phyloP scores from a whole-genome alignment of 2,113 vertebrate genomes.

The Eulemur rufifrons region DNA sequence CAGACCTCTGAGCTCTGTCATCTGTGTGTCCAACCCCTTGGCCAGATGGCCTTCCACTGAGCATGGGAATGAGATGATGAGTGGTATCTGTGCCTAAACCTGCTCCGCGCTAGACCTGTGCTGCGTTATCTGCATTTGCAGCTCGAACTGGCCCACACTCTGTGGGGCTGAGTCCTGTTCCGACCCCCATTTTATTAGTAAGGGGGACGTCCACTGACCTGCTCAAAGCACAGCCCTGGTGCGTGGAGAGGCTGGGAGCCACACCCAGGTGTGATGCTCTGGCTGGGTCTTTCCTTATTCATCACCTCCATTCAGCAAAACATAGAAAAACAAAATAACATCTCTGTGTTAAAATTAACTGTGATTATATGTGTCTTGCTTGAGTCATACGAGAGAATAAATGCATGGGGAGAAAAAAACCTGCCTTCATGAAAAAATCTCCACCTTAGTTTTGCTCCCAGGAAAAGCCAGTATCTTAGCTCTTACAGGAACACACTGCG shows the following conservation, averaged over 20 bases:
- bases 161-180: no score
- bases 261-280: background rate
- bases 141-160: background rate
- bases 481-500: fast-evolving
- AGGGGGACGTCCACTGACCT: background rate
- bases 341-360: no score
- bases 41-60: background rate
- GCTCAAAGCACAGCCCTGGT: no score
- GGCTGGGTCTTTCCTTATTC: background rate
- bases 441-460: background rate
- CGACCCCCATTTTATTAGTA: no score
- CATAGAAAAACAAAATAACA: background rate
- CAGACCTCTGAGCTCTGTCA: fast-evolving
- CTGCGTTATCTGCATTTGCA: background rate
- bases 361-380: background rate
- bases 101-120: background rate
- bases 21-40: background rate
- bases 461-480: background rate
- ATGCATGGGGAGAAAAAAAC: background rate
- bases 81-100: background rate
- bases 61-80: background rate
- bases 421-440: background rate
- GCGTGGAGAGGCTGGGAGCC: no score
- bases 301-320: background rate
- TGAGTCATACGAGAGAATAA: background rate